Evolutionary conservation across 2,888 invertebrate genomes (phyloP).

Genomic region (Cistogaster globosa): DNA sequence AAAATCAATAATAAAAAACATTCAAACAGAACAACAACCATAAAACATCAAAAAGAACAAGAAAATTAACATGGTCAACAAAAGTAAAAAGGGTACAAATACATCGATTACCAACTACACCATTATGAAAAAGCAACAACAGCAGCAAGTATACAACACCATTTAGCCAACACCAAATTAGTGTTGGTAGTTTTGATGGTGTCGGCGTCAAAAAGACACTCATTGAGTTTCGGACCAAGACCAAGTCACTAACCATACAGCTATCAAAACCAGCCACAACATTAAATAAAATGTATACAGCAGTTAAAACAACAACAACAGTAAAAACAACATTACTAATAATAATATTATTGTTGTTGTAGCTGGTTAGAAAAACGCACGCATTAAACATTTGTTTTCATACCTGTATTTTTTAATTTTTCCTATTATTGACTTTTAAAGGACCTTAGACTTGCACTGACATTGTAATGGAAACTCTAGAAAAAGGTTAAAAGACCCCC

Average conservation of each 20-base stretch:
- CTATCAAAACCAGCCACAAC: slow-evolving; percentile 46
- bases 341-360: slow-evolving; percentile 18
- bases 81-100: slow-evolving; percentile 62
- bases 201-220: slow-evolving; percentile 61
- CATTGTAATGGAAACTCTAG: too few species aligned
- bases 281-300: slow-evolving; percentile 42
- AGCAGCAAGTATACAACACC: slow-evolving; percentile 55
- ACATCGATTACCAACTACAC: slow-evolving; percentile 60
- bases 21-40: slow-evolving; percentile 60
- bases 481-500: too few species aligned
- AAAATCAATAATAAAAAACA: slow-evolving; percentile 27
- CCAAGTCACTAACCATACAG: slow-evolving; percentile 28
- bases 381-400: slow-evolving; percentile 1
- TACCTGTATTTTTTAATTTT: neutral
- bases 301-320: slow-evolving; percentile 46
- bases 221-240: slow-evolving; percentile 13
- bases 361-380: slow-evolving; percentile 2
- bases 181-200: slow-evolving; percentile 58
- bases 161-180: slow-evolving; percentile 71
- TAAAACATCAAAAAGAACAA: slow-evolving; percentile 71
- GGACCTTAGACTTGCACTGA: slow-evolving; percentile 55
- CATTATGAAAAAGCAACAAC: slow-evolving; percentile 32
- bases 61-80: slow-evolving; percentile 70
- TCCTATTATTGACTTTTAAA: slow-evolving; percentile 61
- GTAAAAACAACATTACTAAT: neutral